A percentile compares a stretch with the other conserved stretches of the same genome.
phyloP scores from a whole-genome alignment of 2,797 vertebrate species.

The Columba guinea region DNA sequence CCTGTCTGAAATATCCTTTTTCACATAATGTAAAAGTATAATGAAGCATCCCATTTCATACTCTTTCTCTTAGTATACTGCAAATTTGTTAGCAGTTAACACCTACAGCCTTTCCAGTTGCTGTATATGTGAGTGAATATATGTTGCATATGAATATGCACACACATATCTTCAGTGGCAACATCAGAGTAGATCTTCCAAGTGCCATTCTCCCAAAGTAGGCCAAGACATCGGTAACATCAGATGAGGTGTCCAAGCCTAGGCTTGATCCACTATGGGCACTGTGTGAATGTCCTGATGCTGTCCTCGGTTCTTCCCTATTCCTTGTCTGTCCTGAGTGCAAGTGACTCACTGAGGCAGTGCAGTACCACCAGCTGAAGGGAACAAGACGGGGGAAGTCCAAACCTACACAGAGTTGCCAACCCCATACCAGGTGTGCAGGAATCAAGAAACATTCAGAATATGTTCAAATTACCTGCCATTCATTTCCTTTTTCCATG shows the following conservation, averaged over 20 bases:
- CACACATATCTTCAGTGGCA: neutral
- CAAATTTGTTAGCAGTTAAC: neutral
- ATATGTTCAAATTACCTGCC: neutral
- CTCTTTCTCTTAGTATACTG: neutral
- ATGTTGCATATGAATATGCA: neutral
- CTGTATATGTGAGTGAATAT: neutral
- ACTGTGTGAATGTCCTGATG: neutral
- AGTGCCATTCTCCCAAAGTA: neutral
- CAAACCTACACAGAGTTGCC: neutral
- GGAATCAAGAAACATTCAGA: neutral
- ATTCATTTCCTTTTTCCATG: neutral
- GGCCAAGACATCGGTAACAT: neutral
- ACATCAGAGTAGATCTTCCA: neutral
- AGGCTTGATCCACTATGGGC: neutral
- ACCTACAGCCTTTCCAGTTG: neutral
- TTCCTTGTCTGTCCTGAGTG: neutral
- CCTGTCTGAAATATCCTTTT: neutral
- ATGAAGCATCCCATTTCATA: neutral
- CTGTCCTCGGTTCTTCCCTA: neutral
- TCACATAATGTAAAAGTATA: neutral
- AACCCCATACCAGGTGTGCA: neutral
- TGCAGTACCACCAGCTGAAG: neutral
- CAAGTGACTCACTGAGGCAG: neutral
- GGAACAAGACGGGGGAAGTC: fast-evolving
- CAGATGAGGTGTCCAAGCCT: neutral